These are phyloP conservation scores for Myotis myotis DNA, from an alignment of 2,797 vertebrate genomes.

Conservation along the genomic window DNA sequence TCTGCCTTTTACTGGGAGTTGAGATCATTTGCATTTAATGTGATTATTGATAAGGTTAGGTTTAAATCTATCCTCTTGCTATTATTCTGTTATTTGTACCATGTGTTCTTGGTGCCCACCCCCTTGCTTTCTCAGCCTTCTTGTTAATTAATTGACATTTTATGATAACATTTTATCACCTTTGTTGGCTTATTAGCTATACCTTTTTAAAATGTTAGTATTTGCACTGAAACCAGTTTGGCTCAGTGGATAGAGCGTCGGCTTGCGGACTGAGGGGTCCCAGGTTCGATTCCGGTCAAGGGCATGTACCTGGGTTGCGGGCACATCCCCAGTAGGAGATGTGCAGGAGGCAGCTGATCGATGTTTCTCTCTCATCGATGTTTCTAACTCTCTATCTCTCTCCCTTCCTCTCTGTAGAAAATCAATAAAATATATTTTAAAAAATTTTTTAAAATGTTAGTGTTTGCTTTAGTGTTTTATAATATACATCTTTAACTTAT, in stretches of 20 bases:
- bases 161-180: background rate
- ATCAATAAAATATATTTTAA: too few species aligned
- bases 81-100: background rate
- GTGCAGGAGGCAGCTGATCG: too few species aligned
- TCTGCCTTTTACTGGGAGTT: background rate
- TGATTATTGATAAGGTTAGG: background rate
- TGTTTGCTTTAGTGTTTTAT: background rate
- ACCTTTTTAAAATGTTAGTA: background rate
- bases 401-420: too few species aligned
- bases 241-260: too few species aligned
- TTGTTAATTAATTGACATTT: background rate
- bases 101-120: background rate
- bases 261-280: too few species aligned
- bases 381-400: too few species aligned
- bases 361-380: too few species aligned
- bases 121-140: background rate
- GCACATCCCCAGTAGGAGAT: too few species aligned
- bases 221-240: too few species aligned
- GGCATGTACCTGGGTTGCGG: too few species aligned
- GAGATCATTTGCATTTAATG: background rate
- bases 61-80: background rate
- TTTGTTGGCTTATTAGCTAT: background rate
- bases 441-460: background rate
- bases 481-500: background rate
- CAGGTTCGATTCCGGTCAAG: too few species aligned